These are phyloP conservation scores for Acronicta psi DNA, from an alignment of 2,888 invertebrate species.

Conservation along the genomic window DNA sequence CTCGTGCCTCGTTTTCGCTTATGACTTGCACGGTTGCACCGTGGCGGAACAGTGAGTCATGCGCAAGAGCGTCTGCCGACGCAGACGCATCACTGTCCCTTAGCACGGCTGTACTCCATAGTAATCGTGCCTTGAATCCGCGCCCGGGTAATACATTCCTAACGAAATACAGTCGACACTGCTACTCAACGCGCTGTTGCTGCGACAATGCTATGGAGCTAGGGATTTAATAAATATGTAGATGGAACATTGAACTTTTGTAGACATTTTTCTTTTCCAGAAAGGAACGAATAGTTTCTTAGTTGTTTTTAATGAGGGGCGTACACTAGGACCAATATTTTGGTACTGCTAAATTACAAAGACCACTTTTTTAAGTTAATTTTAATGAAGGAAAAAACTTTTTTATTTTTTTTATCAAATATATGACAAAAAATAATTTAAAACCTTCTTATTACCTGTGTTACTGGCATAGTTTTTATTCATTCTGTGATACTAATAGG, in stretches of 20 bases:
- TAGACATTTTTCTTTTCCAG: neutral
- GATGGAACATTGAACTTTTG: conserved; percentile 31
- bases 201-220: conserved; percentile 7
- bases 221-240: neutral
- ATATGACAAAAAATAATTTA: too few relatives aligned
- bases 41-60: conserved; percentile 54
- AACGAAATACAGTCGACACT: conserved; percentile 37
- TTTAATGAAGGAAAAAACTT: too few relatives aligned
- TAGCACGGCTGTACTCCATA: conserved; percentile 34
- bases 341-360: too few relatives aligned
- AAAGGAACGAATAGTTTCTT: too few relatives aligned
- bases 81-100: conserved; percentile 48
- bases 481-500: too few relatives aligned
- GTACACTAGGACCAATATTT: too few relatives aligned
- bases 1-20: conserved; percentile 9
- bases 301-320: too few relatives aligned
- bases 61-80: conserved; percentile 45
- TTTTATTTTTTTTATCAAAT: too few relatives aligned
- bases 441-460: too few relatives aligned
- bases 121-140: conserved; percentile 53
- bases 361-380: too few relatives aligned
- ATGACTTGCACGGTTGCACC: conserved; percentile 9
- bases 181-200: conserved; percentile 44
- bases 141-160: conserved; percentile 45
- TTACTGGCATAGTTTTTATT: too few relatives aligned